phyloP scores from a whole-genome alignment of 2,113 vertebrate genomes.

The Nibea albiflora region DNA sequence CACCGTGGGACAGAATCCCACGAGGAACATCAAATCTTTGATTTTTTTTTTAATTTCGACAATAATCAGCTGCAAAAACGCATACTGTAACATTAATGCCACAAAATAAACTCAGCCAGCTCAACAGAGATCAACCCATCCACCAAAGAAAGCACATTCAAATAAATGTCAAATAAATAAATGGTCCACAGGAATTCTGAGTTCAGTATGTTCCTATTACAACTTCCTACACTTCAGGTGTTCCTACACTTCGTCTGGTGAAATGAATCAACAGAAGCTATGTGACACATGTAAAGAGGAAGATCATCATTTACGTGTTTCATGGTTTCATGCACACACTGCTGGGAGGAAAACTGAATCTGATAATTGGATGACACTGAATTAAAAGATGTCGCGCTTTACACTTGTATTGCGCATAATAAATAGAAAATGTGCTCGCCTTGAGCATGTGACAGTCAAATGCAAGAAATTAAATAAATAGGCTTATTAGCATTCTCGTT shows the following conservation, averaged over 20 bases:
- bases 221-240: background rate
- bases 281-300: background rate
- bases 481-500: conserved; percentile 7
- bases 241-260: conserved; percentile 8
- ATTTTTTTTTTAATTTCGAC: background rate
- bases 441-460: conserved; percentile 17
- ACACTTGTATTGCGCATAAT: background rate
- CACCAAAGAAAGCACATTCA: conserved; percentile 9
- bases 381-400: conserved; percentile 23
- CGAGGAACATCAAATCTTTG: background rate
- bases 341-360: conserved; percentile 26
- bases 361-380: conserved; percentile 19
- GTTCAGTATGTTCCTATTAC: conserved; percentile 40
- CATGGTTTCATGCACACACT: conserved; percentile 9
- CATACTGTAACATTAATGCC: background rate
- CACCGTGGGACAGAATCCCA: background rate
- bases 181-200: conserved; percentile 32
- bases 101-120: background rate
- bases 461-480: background rate
- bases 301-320: conserved; percentile 18
- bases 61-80: conserved; percentile 10
- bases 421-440: conserved; percentile 1
- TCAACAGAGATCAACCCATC: background rate
- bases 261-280: conserved; percentile 3
- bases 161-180: conserved; percentile 24